These are phyloP conservation scores for Rhinatrema bivittatum DNA, from an alignment of 2,797 vertebrate genomes.

Conservation along the genomic window DNA sequence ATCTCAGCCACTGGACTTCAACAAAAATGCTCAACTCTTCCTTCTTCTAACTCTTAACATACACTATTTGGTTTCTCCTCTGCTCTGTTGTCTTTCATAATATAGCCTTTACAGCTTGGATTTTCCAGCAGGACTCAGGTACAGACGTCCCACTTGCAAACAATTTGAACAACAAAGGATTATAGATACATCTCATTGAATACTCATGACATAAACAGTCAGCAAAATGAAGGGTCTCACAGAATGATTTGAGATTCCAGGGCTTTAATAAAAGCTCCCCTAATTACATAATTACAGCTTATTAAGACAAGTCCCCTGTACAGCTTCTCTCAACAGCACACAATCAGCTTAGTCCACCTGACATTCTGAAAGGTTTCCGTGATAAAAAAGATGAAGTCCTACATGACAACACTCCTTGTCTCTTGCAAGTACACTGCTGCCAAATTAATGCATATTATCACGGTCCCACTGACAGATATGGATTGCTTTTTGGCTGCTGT, in stretches of 20 bases:
- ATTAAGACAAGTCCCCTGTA: constrained; percentile 38
- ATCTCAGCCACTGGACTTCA: not conserved
- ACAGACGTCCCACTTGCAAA: constrained; percentile 15
- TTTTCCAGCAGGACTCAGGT: too few relatives aligned
- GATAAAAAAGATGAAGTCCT: constrained; percentile 7
- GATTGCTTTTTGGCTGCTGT: too few relatives aligned
- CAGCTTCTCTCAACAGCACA: constrained; percentile 48
- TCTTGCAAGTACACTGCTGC: too few relatives aligned
- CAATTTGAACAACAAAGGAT: constrained; percentile 28
- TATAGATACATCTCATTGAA: constrained; percentile 32
- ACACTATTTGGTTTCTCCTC: too few relatives aligned
- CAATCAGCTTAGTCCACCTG: constrained; percentile 48
- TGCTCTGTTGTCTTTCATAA: too few relatives aligned
- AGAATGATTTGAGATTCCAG: constrained; percentile 37
- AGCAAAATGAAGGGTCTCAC: constrained; percentile 20
- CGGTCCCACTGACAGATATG: too few relatives aligned
- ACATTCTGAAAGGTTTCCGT: constrained; percentile 25
- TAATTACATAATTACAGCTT: constrained; percentile 50
- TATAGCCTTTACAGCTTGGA: constrained; percentile 13
- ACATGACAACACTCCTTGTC: constrained; percentile 31
- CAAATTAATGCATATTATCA: too few relatives aligned
- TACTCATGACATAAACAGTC: constrained; percentile 44
- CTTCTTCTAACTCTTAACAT: too few relatives aligned
- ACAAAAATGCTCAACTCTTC: too few relatives aligned
- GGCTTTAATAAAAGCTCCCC: constrained; percentile 39